Base-by-base conservation (phyloP, 2,113 vertebrate genomes). In the Corythoichthys intestinalis region DNA sequence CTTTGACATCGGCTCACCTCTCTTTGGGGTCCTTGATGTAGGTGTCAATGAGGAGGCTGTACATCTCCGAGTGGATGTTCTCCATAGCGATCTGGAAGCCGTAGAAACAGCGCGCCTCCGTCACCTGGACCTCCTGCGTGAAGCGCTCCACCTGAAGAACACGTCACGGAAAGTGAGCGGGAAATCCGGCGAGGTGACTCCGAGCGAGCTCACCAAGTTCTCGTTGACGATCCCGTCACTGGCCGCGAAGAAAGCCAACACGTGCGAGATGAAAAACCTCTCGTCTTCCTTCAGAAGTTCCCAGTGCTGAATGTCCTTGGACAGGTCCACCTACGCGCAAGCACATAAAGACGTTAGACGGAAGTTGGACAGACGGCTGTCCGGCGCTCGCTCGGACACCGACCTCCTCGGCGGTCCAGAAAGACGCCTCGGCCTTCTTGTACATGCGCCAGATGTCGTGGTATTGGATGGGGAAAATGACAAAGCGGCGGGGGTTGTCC, bases 31-130 rank as follows among this genome's bases (percentile, higher is more conserved):
- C 94, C 82, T 96, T 98, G 73, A 99, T 97, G 80, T 98, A 98
- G 8, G 96, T 98, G 86, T 98, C 89, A 66, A 98, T 99, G 38
- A 99, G 95, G 15, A 99, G 94, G 78, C 97, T 99, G 87, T 99
- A 98, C 97, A 99, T 99, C 90, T 99, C 97, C 0, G 96, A 99
- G 84, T 99, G 97, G 82, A 99, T 99, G 70, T 99, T 99, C 91
- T 99, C 97, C 97, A 99, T 99, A 77, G 97, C 96, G 53, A 99
- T 98, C 86, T 99, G 97, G 87, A 99, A 99, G 59, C 97, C 97
- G 66, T 99, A 98, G 92, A 99, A 99, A 81, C 97, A 66, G 9
- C 64, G 48, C 35, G 64, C 64, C 48, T 66, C 64, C 35, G 64
- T 66, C 64, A 66, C 64, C 64, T 66, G 64, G 20, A 99, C 94